Evolutionary conservation across 2,113 vertebrate genomes (phyloP), one percentile per base, ranked within the genome.

Genomic region (Perca schrenkii): DNA sequence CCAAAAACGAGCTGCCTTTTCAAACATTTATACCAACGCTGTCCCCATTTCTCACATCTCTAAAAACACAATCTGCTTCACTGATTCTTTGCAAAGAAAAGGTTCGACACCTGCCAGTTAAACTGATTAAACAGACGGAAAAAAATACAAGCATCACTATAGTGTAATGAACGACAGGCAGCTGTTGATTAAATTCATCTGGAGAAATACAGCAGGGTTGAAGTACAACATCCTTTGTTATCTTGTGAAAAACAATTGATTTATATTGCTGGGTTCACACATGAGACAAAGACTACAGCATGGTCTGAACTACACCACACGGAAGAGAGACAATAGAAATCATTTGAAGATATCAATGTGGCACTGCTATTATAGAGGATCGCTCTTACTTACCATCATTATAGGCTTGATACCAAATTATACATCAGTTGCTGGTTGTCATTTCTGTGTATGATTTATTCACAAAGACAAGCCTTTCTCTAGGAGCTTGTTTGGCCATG

Each of bases 161-260:
- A 14, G 60, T 16, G 21, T 19, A 71, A 86, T 75, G 60, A 79
- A 68, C 61, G 61, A 53, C 36, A 53, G 13, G 7, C 31, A 22
- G 57, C 54, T 57, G 62, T 71, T 87, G 74, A 87, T 78, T 86
- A 40, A 71, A 90, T 81, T 71, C 74, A 58, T 75, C 54, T 70
- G 28, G 36, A 86, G 68, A 56, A 70, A 80, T 65, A 54, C 69
- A 77, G 77, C 80, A 53, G n/a, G 50, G 46, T 40, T 25, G 28
- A 74, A 19, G 43, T 61, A 67, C 53, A 72, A 63, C 50, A 74
- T 66, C 67, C 67, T 88, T 89, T 92, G 82, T 90, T 87, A 86
- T 84, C 83, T 84, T 21, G 54, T 87, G 79, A 76, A 86, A 88
- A 80, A 77, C 57, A 81, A 92, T 88, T 68, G 92, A 93, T 91